phyloP scores from a whole-genome alignment of 2,888 invertebrate species.

The Chironomus riparius region DNA sequence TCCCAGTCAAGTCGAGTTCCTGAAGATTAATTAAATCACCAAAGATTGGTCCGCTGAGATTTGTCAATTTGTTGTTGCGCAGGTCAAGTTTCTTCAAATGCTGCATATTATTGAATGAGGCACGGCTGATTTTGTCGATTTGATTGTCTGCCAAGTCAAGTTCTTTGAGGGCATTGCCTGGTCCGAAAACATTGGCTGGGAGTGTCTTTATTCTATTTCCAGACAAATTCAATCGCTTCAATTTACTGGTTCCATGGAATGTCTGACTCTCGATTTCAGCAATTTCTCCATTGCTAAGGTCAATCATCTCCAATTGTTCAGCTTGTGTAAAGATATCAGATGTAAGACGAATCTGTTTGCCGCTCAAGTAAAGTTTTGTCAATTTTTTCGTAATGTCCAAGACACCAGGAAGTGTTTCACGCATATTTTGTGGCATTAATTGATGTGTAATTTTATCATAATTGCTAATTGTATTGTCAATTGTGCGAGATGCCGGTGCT shows the following conservation, averaged over 20 bases:
- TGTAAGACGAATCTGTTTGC: slow-evolving; percentile 1
- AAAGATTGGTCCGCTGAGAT: background rate
- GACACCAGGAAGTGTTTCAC: background rate
- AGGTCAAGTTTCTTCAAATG: slow-evolving; percentile 15
- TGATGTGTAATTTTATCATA: slow-evolving; percentile 7
- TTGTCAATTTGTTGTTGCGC: slow-evolving; percentile 12
- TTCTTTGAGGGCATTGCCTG: slow-evolving; percentile 14
- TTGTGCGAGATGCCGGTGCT: background rate
- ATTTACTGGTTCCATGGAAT: slow-evolving; percentile 11
- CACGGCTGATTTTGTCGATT: background rate
- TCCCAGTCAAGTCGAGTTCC: slow-evolving; percentile 21
- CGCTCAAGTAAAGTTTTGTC: slow-evolving; percentile 14
- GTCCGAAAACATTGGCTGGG: background rate
- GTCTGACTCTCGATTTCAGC: slow-evolving; percentile 5
- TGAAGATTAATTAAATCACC: slow-evolving; percentile 12
- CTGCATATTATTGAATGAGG: slow-evolving; percentile 11
- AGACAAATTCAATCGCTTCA: slow-evolving; percentile 13
- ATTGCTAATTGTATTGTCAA: slow-evolving; percentile 8
- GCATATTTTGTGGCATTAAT: slow-evolving; percentile 13
- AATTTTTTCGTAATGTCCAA: slow-evolving; percentile 19
- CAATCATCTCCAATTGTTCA: slow-evolving; percentile 7
- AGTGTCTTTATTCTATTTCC: slow-evolving; percentile 11
- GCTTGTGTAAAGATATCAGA: slow-evolving; percentile 4
- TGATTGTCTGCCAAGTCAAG: slow-evolving; percentile 12
- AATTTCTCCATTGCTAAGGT: slow-evolving; percentile 13